Conservation (phyloP, 2,888 invertebrate species). For the Marasmarcha lunaedactyla region DNA sequence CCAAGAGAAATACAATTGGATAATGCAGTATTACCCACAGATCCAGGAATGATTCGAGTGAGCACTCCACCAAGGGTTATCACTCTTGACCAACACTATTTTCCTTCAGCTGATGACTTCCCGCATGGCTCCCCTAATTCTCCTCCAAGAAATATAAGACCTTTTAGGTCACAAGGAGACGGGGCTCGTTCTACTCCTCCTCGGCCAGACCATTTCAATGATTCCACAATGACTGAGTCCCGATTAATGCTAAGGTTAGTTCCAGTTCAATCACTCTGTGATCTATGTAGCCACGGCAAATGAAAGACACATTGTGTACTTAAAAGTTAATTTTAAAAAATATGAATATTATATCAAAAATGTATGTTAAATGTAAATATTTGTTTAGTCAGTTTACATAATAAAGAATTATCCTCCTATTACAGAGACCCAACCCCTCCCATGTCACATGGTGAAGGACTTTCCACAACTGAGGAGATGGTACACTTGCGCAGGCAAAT, state of each 20-base stretch:
- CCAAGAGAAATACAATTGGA: constrained; percentile 89
- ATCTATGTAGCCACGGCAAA: neutral
- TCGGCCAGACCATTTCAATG: constrained; percentile 49
- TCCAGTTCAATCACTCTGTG: no score
- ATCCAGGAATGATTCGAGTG: constrained; percentile 81
- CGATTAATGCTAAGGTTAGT: constrained; percentile 50
- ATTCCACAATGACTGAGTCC: constrained; percentile 60
- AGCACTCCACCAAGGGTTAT: constrained; percentile 91
- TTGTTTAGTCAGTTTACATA: no score
- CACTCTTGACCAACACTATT: constrained; percentile 87
- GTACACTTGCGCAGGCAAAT: constrained; percentile 87
- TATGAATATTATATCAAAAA: no score
- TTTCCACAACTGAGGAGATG: constrained; percentile 82
- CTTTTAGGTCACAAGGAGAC: constrained; percentile 47
- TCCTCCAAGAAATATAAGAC: constrained; percentile 42
- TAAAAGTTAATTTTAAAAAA: neutral
- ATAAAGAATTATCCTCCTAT: no score
- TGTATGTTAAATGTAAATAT: no score
- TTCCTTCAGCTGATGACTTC: constrained; percentile 76
- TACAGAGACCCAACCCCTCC: constrained; percentile 78
- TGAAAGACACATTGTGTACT: neutral
- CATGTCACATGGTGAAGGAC: constrained; percentile 72
- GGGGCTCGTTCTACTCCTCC: constrained; percentile 46
- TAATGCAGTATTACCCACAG: constrained; percentile 80
- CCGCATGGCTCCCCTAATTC: constrained; percentile 36